These are phyloP conservation scores for Sula dactylatra DNA, from an alignment of 2,113 vertebrate genomes.

Conservation along the genomic window DNA sequence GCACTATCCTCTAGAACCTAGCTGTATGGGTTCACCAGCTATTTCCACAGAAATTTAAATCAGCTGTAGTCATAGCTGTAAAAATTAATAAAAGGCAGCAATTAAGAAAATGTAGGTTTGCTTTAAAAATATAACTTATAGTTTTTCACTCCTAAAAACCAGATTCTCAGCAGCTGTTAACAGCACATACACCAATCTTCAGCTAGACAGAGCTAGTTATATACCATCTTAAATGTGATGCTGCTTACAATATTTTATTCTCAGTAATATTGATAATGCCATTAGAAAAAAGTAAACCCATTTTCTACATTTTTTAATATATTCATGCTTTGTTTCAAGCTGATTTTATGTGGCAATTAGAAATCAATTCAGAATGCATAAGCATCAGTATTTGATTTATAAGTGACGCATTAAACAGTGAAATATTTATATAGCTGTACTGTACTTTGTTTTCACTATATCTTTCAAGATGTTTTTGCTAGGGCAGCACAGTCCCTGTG, in stretches of 20 bases:
- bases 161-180: background rate
- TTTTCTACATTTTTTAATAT: background rate
- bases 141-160: background rate
- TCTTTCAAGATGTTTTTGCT: background rate
- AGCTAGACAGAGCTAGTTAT: background rate
- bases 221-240: background rate
- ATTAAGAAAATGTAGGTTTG: background rate
- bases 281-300: background rate
- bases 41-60: background rate
- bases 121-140: background rate
- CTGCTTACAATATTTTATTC: background rate
- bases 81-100: background rate
- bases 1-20: background rate
- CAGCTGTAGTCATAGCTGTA: background rate
- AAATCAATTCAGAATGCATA: background rate
- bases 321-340: background rate
- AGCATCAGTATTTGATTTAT: background rate
- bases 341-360: background rate
- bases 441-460: background rate
- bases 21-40: background rate
- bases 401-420: background rate
- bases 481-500: background rate
- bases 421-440: background rate
- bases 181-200: background rate
- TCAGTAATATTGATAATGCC: background rate